These are phyloP conservation scores for Turritopsis dohrnii DNA, from an alignment of 30 jellyfish, hydroid and myxozoan genomes.

Conservation along the genomic window DNA sequence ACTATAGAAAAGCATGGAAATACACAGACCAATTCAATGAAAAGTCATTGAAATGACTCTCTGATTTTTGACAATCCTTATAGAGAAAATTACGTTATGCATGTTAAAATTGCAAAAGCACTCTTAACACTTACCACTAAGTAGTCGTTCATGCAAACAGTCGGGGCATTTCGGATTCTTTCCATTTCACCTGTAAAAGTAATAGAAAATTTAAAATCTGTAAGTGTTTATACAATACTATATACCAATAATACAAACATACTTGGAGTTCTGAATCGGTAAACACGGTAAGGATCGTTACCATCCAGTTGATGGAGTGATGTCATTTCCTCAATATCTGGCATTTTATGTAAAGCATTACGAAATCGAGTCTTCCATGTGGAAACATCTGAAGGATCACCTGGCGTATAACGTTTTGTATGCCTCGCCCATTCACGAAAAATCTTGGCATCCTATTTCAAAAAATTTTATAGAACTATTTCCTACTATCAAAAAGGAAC, in stretches of 20 bases:
- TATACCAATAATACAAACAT: background rate
- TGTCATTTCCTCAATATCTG: constrained; percentile 75
- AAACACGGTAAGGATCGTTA: constrained; percentile 81
- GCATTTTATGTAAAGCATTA: constrained; percentile 78
- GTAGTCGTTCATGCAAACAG: too few relatives aligned
- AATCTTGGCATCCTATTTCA: constrained; percentile 23
- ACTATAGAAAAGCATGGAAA: too few relatives aligned
- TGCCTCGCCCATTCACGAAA: constrained; percentile 93
- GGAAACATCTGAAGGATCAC: constrained; percentile 88
- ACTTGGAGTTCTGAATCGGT: constrained; percentile 78
- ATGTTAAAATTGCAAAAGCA: too few relatives aligned
- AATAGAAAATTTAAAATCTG: background rate
- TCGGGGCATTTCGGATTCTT: background rate
- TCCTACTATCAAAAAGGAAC: too few relatives aligned
- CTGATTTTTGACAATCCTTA: too few relatives aligned
- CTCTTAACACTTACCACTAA: too few relatives aligned
- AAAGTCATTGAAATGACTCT: too few relatives aligned
- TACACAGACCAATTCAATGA: too few relatives aligned
- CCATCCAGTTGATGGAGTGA: constrained; percentile 63
- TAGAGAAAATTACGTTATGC: too few relatives aligned
- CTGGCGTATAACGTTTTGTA: constrained; percentile 62
- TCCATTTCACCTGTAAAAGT: background rate
- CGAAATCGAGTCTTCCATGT: constrained; percentile 96
- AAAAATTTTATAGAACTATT: too few relatives aligned
- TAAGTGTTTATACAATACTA: background rate